Conservation (phyloP, 1,140 invertebrate genomes). For the Vanessa tameamea region DNA sequence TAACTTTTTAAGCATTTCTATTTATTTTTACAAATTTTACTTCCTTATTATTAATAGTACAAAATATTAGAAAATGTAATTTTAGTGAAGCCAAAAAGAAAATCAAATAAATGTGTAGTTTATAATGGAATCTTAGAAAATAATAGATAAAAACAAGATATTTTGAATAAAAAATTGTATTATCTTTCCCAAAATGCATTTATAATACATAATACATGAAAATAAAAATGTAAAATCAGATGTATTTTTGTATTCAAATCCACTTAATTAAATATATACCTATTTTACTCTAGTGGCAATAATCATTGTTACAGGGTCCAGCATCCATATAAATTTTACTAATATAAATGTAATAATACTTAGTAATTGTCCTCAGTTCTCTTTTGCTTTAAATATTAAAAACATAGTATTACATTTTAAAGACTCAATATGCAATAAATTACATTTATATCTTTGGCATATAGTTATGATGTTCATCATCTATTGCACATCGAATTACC, state of each 20-base stretch:
- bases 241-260: conserved; percentile 24
- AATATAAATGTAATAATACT: not conserved
- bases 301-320: not conserved
- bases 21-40: conserved; percentile 36
- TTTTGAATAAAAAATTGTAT: conserved; percentile 13
- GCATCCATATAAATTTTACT: too few species aligned
- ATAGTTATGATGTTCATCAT: not conserved
- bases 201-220: conserved; percentile 33
- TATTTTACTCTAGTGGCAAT: not conserved
- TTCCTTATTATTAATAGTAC: conserved; percentile 25
- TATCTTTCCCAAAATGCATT: conserved; percentile 38
- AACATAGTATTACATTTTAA: not conserved
- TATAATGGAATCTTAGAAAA: conserved; percentile 1
- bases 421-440: not conserved
- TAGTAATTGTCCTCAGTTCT: not conserved
- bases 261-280: not conserved
- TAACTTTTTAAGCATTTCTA: conserved; percentile 35
- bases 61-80: conserved; percentile 13
- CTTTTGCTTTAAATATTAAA: not conserved
- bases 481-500: not conserved
- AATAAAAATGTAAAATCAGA: conserved; percentile 26
- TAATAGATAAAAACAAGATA: conserved; percentile 11
- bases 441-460: conserved; percentile 10
- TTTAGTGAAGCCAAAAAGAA: conserved; percentile 5
- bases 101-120: not conserved